These are phyloP conservation scores for Pherbina coryleti DNA, from an alignment of 2,888 invertebrate genomes.

Conservation along the genomic window DNA sequence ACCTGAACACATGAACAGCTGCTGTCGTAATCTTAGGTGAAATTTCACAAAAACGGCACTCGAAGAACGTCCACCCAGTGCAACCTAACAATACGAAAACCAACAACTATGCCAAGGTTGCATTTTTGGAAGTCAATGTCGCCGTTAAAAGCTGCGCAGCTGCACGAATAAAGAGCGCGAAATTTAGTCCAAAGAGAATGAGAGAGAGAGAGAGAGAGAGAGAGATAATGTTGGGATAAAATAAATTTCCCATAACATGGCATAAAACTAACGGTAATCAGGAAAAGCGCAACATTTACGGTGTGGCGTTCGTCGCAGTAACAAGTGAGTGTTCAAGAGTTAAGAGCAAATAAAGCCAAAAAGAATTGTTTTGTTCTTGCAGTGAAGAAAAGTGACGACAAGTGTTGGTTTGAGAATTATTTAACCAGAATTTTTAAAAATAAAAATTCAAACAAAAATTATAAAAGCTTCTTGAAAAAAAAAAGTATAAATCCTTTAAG, in stretches of 20 bases:
- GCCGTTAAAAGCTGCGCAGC: neutral
- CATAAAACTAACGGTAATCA: slow-evolving; percentile 29
- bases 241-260: slow-evolving; percentile 1
- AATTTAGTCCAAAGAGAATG: neutral
- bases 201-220: neutral
- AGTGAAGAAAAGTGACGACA: slow-evolving; percentile 1
- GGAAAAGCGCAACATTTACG: slow-evolving; percentile 20
- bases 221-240: neutral
- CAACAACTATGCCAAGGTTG: slow-evolving; percentile 6
- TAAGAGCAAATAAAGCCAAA: neutral
- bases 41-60: neutral
- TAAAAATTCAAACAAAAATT: slow-evolving; percentile 1
- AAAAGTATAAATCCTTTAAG: neutral
- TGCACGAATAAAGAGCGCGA: neutral
- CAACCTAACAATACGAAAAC: too few relatives aligned
- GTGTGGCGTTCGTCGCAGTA: neutral
- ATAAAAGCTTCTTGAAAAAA: neutral
- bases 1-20: neutral
- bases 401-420: neutral
- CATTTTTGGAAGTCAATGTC: slow-evolving; percentile 19
- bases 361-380: neutral
- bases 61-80: too few relatives aligned
- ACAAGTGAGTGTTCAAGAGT: neutral
- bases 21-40: neutral
- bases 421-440: neutral